These are phyloP conservation scores for Scaptomyza montana DNA, from an alignment of 1,140 invertebrate genomes.

Conservation along the genomic window DNA sequence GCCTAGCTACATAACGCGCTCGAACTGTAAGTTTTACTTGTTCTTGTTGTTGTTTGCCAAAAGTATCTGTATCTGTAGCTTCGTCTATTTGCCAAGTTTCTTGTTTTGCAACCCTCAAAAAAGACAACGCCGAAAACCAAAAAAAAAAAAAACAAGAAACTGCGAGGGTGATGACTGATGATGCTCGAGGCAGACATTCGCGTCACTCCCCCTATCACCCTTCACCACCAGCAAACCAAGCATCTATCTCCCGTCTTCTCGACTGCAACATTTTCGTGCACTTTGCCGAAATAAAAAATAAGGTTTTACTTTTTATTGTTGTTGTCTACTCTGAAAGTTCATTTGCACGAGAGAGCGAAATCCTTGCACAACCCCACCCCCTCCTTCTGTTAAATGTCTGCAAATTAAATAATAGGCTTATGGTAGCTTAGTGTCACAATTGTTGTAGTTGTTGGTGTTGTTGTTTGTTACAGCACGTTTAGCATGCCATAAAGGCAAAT, in stretches of 20 bases:
- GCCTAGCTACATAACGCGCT: conserved; percentile 31
- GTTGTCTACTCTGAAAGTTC: conserved; percentile 78
- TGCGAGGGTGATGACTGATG: conserved; percentile 80
- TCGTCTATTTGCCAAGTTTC: conserved; percentile 44
- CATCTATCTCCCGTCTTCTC: background rate
- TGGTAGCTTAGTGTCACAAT: conserved; percentile 75
- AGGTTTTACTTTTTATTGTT: conserved; percentile 30
- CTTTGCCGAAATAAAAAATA: conserved; percentile 20
- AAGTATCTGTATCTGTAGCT: conserved; percentile 57
- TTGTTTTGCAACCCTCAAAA: conserved; percentile 71
- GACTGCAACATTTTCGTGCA: conserved; percentile 44
- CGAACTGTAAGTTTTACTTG: background rate
- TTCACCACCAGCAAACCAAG: background rate
- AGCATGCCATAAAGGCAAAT: conserved; percentile 78
- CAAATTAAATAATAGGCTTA: conserved; percentile 82
- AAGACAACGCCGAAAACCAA: background rate
- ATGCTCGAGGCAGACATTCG: conserved; percentile 40
- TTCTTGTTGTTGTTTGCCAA: conserved; percentile 60
- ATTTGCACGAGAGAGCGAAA: conserved; percentile 51
- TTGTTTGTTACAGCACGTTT: conserved; percentile 54
- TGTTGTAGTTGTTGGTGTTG: conserved; percentile 62
- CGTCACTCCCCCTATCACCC: conserved; percentile 7
- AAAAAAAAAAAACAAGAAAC: background rate
- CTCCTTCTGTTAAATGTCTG: conserved; percentile 12
- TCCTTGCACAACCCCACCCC: background rate